A percentile compares a stretch with the other conserved stretches of the same genome.
Evolutionary conservation across 2,113 vertebrate genomes (phyloP).

Genomic region (zebrafish (Danio rerio)): DNA sequence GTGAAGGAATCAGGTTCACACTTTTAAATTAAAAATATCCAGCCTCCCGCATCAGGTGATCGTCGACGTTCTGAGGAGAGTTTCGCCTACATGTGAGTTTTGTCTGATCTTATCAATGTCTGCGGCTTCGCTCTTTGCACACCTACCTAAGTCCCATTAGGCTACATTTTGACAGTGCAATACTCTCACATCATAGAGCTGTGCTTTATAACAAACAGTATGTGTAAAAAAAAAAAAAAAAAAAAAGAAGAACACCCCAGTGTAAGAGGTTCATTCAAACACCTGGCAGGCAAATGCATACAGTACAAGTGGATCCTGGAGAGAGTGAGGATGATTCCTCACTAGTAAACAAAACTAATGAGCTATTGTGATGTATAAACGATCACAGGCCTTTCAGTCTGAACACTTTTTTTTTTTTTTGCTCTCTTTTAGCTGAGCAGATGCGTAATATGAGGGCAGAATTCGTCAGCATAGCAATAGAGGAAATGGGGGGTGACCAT

Average conservation of each 20-base stretch:
- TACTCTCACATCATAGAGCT: background rate
- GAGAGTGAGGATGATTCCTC: conserved; percentile 10
- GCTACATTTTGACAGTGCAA: conserved; percentile 12
- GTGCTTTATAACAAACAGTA: background rate
- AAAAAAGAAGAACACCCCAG: background rate
- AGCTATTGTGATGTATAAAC: conserved; percentile 49
- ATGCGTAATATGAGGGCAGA: conserved; percentile 71
- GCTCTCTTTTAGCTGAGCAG: conserved; percentile 63
- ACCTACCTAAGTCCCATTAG: conserved; percentile 33
- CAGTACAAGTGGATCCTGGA: background rate
- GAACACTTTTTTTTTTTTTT: conserved; percentile 23
- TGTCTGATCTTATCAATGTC: conserved; percentile 33
- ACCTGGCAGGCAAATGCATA: conserved; percentile 15
- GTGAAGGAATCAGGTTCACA: conserved; percentile 26
- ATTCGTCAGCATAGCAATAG: conserved; percentile 65
- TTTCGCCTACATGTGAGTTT: conserved; percentile 26
- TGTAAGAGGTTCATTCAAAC: conserved; percentile 11
- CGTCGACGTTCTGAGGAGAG: background rate
- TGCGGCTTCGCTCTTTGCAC: conserved; percentile 7
- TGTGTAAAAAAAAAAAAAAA: background rate
- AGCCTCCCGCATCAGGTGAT: conserved; percentile 2
- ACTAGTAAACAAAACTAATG: conserved; percentile 54
- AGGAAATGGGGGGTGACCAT: conserved; percentile 68
- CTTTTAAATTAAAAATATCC: conserved; percentile 33
- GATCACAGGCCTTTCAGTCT: conserved; percentile 24